These are phyloP conservation scores for Orthonychiurus folsomi DNA, from an alignment of 2,888 invertebrate genomes.

Conservation along the genomic window DNA sequence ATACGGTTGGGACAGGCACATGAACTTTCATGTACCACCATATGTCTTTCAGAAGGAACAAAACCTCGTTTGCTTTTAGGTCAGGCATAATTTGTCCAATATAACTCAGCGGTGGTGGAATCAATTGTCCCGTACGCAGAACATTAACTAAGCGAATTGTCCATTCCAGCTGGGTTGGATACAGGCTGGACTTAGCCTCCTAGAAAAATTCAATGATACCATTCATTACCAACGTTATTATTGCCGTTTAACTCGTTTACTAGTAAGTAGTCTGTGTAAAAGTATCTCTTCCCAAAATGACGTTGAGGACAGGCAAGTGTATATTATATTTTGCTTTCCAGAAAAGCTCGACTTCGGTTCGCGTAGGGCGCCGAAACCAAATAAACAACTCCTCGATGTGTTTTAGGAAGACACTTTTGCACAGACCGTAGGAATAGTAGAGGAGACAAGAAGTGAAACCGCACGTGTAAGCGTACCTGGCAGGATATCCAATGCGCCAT, in stretches of 20 bases:
- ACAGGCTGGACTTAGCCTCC: conserved; percentile 41
- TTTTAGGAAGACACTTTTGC: too few species aligned
- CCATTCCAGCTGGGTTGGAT: conserved; percentile 47
- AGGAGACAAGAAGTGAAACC: too few species aligned
- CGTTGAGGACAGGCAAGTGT: too few species aligned
- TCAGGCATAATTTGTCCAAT: conserved; percentile 65
- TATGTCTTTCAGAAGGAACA: conserved; percentile 70
- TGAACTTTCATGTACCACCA: conserved; percentile 85
- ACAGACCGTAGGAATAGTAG: too few species aligned
- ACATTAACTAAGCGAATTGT: conserved; percentile 63
- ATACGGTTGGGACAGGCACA: conserved; percentile 75
- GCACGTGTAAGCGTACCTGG: too few species aligned
- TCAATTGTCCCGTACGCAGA: conserved; percentile 72
- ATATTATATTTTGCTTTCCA: too few species aligned
- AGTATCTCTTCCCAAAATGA: too few species aligned
- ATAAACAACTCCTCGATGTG: too few species aligned
- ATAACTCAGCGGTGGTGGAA: conserved; percentile 72
- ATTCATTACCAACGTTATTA: neutral
- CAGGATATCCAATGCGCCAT: conserved; percentile 65
- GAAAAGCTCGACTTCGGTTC: too few species aligned
- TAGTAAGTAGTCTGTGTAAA: too few species aligned
- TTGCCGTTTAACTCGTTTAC: neutral
- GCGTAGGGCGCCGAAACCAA: too few species aligned
- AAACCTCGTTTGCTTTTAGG: conserved; percentile 64
- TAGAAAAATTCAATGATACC: too few species aligned